These are phyloP conservation scores for Lophotriccus pileatus DNA, from an alignment of 2,797 vertebrate genomes.

Conservation along the genomic window DNA sequence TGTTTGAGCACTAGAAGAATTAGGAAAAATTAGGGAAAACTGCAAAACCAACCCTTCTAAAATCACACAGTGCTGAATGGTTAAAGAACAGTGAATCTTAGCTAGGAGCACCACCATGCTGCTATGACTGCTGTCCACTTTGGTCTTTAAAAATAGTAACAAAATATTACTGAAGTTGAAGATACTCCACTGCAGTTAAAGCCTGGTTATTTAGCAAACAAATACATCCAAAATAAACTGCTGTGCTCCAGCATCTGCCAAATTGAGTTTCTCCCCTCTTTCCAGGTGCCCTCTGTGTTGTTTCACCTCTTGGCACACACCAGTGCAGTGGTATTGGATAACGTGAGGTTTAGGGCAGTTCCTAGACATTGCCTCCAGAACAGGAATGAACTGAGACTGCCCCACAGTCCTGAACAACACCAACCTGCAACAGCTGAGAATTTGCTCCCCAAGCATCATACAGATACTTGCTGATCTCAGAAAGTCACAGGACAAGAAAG, in stretches of 20 bases:
- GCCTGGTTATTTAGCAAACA: conserved; percentile 54
- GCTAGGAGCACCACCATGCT: background rate
- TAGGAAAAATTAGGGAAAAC: background rate
- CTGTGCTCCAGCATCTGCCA: conserved; percentile 42
- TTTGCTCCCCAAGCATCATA: background rate
- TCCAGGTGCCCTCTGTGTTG: conserved; percentile 1
- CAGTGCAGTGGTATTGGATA: background rate
- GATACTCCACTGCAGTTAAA: conserved; percentile 62
- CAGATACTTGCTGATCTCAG: background rate
- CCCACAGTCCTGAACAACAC: background rate
- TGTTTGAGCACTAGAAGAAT: background rate
- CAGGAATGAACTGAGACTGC: background rate
- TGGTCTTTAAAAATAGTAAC: conserved; percentile 16
- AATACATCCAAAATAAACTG: conserved; percentile 50
- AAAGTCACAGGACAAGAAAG: background rate
- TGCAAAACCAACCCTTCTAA: background rate
- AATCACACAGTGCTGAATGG: background rate
- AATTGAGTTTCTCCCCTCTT: conserved; percentile 19
- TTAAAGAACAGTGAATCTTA: background rate
- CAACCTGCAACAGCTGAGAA: background rate
- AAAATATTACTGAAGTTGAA: conserved; percentile 43
- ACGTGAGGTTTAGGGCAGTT: background rate
- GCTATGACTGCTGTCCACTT: background rate
- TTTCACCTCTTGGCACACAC: background rate
- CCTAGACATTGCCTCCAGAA: background rate